These are phyloP conservation scores for Phyllostomus discolor DNA, from an alignment of 2,113 vertebrate genomes.

Conservation along the genomic window DNA sequence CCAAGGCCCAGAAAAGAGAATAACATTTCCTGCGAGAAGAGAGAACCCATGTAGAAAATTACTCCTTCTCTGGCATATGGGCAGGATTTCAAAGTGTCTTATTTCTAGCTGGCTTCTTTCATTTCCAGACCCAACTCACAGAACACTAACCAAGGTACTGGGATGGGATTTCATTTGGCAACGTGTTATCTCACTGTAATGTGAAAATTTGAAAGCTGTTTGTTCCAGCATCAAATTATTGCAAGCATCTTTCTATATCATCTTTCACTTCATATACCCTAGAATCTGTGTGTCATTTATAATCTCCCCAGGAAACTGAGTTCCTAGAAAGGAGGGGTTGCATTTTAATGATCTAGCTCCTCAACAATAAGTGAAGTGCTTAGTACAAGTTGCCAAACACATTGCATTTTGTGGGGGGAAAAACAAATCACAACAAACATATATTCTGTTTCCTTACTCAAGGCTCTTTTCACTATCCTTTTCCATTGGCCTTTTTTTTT, in stretches of 20 bases:
- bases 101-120: not conserved
- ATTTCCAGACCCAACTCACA: not conserved
- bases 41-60: not conserved
- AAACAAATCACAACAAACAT: not conserved
- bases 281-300: not conserved
- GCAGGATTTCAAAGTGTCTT: not conserved
- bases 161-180: not conserved
- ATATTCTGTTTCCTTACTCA: not conserved
- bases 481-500: not conserved
- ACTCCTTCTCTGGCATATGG: not conserved
- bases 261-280: not conserved
- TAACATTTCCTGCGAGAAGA: not conserved
- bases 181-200: not conserved
- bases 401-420: not conserved
- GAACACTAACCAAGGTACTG: not conserved
- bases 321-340: not conserved
- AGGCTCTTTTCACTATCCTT: not conserved
- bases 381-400: not conserved
- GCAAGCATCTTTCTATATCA: not conserved
- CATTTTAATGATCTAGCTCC: not conserved
- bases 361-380: not conserved
- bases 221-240: not conserved
- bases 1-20: not conserved
- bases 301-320: not conserved
- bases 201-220: not conserved